These are phyloP conservation scores for Zaprionus gabonicus DNA, from an alignment of 1,140 invertebrate species.

Conservation along the genomic window DNA sequence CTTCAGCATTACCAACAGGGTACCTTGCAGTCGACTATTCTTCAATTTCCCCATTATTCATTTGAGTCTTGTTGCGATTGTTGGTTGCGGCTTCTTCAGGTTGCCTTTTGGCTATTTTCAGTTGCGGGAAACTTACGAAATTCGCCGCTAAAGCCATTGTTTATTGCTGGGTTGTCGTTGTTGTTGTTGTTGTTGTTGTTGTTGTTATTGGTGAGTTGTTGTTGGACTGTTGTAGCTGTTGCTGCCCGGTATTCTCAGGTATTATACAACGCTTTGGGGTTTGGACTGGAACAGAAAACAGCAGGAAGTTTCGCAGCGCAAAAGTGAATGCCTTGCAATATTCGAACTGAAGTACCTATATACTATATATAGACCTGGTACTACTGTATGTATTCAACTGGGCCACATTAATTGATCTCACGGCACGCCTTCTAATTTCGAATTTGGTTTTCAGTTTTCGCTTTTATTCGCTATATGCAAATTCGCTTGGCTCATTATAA, in stretches of 20 bases:
- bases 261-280: conserved; percentile 45
- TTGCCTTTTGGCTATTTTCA: conserved; percentile 49
- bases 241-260: conserved; percentile 49
- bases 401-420: conserved; percentile 53
- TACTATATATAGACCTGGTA: conserved; percentile 4
- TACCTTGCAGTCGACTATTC: not conserved
- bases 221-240: conserved; percentile 10
- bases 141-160: conserved; percentile 37
- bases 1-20: not conserved
- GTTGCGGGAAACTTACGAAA: conserved; percentile 60
- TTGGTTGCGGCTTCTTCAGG: conserved; percentile 47
- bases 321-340: conserved; percentile 45
- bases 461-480: conserved; percentile 42
- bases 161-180: conserved; percentile 29
- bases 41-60: not conserved
- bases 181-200: conserved; percentile 19
- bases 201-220: conserved; percentile 8
- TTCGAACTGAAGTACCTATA: conserved; percentile 3
- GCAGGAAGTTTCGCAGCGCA: conserved; percentile 41
- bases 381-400: conserved; percentile 5
- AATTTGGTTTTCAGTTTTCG: conserved; percentile 23
- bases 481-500: conserved; percentile 51
- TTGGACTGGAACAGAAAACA: conserved; percentile 29
- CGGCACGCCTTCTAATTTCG: conserved; percentile 56
- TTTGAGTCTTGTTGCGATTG: conserved; percentile 35